phyloP scores from a whole-genome alignment of 1,140 invertebrate genomes.

The Pseudomyrmex dendroicus region DNA sequence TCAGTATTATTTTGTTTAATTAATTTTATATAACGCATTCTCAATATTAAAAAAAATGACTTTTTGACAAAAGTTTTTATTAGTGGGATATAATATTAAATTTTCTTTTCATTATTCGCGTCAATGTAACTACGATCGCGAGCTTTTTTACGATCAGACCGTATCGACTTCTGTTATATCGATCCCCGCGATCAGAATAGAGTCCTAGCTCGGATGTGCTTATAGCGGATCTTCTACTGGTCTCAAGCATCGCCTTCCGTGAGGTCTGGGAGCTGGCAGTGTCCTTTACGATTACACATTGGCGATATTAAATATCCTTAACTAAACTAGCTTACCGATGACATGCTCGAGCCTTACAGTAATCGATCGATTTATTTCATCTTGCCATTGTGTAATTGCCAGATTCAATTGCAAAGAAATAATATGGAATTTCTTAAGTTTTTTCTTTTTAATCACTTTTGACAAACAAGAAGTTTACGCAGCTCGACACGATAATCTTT shows the following conservation, averaged over 20 bases:
- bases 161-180: slow-evolving; percentile 77
- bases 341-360: not conserved
- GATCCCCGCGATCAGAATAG: slow-evolving; percentile 81
- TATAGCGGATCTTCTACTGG: slow-evolving; percentile 80
- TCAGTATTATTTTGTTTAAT: not conserved
- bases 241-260: slow-evolving; percentile 80
- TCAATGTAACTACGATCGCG: slow-evolving; percentile 77
- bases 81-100: no score
- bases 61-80: no score
- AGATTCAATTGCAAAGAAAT: not conserved
- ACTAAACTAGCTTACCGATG: slow-evolving; percentile 28
- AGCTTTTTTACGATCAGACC: slow-evolving; percentile 77
- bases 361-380: slow-evolving; percentile 26
- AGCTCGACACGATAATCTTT: not conserved
- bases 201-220: slow-evolving; percentile 83
- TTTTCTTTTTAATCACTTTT: not conserved
- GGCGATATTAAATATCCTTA: not conserved
- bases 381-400: not conserved
- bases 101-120: no score
- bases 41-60: no score
- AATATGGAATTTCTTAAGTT: not conserved
- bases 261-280: slow-evolving; percentile 6
- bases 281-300: slow-evolving; percentile 56
- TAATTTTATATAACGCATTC: no score
- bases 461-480: not conserved